phyloP scores from a whole-genome alignment of 2,113 vertebrate genomes.

The Aspiorhynchus laticeps region DNA sequence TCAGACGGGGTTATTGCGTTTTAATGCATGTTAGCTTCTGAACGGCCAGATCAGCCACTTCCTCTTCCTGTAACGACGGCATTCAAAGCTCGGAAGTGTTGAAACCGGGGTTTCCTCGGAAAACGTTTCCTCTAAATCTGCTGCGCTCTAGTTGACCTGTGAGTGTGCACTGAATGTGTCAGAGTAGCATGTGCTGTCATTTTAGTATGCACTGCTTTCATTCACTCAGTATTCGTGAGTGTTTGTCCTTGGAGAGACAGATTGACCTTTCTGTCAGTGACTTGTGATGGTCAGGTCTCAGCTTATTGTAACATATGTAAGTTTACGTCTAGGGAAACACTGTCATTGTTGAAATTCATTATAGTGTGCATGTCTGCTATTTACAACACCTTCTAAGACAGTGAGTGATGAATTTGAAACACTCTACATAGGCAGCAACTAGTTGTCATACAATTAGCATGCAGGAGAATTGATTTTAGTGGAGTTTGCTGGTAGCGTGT shows the following conservation, averaged over 20 bases:
- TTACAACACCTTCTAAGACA: background rate
- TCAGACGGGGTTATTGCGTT: background rate
- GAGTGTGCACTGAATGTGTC: background rate
- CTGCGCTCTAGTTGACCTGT: background rate
- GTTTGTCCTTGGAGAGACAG: background rate
- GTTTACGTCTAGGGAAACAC: background rate
- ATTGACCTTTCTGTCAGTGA: constrained; percentile 12
- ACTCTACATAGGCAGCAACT: background rate
- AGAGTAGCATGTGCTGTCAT: background rate
- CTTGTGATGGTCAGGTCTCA: constrained; percentile 35
- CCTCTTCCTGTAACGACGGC: background rate
- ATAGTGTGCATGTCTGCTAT: background rate
- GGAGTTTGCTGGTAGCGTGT: background rate
- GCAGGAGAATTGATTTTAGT: background rate
- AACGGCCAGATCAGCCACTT: background rate
- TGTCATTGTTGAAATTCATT: background rate
- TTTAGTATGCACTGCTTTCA: background rate
- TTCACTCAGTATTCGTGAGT: background rate
- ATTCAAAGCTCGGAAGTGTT: background rate
- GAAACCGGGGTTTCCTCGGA: background rate
- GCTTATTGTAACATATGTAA: background rate
- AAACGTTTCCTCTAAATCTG: background rate
- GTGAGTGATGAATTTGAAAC: background rate
- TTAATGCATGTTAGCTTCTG: background rate
- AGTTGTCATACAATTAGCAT: background rate